Evolutionary conservation across 2,888 invertebrate species (phyloP).

Genomic region (Mechanitis mazaeus): DNA sequence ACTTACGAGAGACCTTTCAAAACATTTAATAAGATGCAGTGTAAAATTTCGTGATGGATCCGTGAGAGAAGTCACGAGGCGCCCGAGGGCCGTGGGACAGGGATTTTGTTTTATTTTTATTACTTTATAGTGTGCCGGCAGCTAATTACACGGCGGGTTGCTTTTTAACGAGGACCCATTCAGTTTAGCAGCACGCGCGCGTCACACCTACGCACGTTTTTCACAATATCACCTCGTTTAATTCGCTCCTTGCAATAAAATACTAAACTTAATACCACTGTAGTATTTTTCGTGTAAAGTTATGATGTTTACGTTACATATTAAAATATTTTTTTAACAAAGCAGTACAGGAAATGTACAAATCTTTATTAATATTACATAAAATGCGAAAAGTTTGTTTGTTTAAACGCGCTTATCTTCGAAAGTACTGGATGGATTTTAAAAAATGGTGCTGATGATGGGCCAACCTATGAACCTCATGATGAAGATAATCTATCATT

Average conservation of each 20-base stretch:
- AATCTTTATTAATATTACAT: no score
- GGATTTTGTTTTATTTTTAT: slow-evolving; percentile 43
- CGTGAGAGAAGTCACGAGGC: slow-evolving; percentile 66
- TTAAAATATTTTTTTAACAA: neutral
- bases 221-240: slow-evolving; percentile 19
- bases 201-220: slow-evolving; percentile 31
- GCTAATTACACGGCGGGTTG: slow-evolving; percentile 65
- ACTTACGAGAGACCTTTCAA: slow-evolving; percentile 64
- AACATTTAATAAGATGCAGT: slow-evolving; percentile 68
- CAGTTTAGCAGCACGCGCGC: slow-evolving; percentile 58
- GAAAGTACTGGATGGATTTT: no score
- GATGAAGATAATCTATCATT: no score
- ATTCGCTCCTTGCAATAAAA: slow-evolving; percentile 12
- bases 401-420: no score
- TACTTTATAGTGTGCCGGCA: slow-evolving; percentile 48
- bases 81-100: slow-evolving; percentile 55
- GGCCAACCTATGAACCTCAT: no score
- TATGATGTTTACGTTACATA: neutral
- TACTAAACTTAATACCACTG: neutral
- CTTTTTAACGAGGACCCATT: slow-evolving; percentile 67
- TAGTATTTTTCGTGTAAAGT: neutral
- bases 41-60: slow-evolving; percentile 70
- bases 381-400: no score
- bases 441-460: no score
- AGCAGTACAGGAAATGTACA: no score